phyloP scores from a whole-genome alignment of 2,888 invertebrate genomes.

The Phymatocera aterrima region DNA sequence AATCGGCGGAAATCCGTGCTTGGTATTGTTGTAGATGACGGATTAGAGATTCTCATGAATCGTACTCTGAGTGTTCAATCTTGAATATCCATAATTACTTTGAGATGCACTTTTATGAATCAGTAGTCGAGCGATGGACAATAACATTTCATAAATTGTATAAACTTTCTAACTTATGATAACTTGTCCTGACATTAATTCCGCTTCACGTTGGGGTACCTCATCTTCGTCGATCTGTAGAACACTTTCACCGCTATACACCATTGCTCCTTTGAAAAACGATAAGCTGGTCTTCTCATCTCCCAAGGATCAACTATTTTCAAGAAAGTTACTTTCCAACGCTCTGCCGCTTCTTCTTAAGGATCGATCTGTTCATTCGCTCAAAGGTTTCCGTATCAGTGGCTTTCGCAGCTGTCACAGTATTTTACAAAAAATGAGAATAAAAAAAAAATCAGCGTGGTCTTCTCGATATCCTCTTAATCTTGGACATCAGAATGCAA shows the following conservation, averaged over 20 bases:
- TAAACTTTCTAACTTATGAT: not conserved
- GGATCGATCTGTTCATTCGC: conserved; percentile 24
- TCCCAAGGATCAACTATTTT: conserved; percentile 26
- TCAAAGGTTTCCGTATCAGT: conserved; percentile 9
- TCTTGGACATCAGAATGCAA: conserved; percentile 4
- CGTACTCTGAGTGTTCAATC: not conserved
- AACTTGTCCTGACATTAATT: conserved; percentile 7
- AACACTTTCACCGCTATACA: conserved; percentile 9
- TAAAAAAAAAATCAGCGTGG: not conserved
- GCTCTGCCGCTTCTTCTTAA: conserved; percentile 8
- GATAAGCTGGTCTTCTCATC: conserved; percentile 14
- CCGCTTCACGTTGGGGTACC: not conserved
- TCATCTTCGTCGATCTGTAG: not conserved
- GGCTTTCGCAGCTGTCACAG: not conserved
- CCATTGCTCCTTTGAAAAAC: conserved; percentile 26
- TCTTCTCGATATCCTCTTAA: not conserved
- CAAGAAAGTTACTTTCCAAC: conserved; percentile 14
- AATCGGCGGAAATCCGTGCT: not conserved
- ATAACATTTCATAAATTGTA: not conserved
- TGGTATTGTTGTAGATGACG: not conserved
- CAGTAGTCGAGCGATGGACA: not conserved
- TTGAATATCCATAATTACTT: conserved; percentile 1
- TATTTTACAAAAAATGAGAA: not conserved
- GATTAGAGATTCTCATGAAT: not conserved
- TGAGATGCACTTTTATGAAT: conserved; percentile 5